Percentiles rank a stretch among this genome's conserved stretches.
Evolutionary conservation across 2,797 vertebrate genomes (phyloP).

Genomic region (Acridotheres tristis): DNA sequence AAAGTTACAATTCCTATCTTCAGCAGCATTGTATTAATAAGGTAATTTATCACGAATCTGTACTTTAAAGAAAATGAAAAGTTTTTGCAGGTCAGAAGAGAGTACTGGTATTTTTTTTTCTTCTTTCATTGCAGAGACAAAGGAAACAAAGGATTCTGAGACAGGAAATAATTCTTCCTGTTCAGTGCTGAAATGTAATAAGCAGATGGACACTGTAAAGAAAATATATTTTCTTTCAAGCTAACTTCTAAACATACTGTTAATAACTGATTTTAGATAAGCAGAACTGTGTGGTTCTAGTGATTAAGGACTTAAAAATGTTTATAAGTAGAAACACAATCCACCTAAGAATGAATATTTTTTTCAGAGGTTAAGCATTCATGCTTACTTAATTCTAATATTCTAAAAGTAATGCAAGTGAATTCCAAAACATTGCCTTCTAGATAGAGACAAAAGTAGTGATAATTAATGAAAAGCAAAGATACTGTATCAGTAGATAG

Average conservation of each 20-base stretch:
- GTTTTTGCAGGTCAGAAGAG: neutral
- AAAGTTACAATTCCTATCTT: neutral
- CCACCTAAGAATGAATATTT: neutral
- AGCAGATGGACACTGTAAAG: constrained; percentile 29
- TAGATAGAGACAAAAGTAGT: neutral
- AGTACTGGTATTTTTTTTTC: neutral
- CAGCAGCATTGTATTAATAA: neutral
- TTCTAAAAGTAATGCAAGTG: neutral
- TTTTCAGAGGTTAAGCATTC: neutral
- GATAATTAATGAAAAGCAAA: neutral
- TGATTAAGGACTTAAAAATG: neutral
- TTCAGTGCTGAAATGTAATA: neutral
- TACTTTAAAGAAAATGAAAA: neutral
- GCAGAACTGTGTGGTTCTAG: neutral
- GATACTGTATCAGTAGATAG: neutral
- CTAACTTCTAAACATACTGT: neutral
- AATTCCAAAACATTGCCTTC: neutral
- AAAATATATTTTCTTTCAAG: constrained; percentile 10
- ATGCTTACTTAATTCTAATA: neutral
- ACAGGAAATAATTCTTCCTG: constrained; percentile 63
- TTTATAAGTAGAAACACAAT: neutral
- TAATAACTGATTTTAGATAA: neutral
- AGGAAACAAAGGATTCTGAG: constrained; percentile 51
- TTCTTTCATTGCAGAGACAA: constrained; percentile 26
- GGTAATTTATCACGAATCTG: neutral